Conservation (phyloP, 2,888 invertebrate species). For the Pocota personata region DNA sequence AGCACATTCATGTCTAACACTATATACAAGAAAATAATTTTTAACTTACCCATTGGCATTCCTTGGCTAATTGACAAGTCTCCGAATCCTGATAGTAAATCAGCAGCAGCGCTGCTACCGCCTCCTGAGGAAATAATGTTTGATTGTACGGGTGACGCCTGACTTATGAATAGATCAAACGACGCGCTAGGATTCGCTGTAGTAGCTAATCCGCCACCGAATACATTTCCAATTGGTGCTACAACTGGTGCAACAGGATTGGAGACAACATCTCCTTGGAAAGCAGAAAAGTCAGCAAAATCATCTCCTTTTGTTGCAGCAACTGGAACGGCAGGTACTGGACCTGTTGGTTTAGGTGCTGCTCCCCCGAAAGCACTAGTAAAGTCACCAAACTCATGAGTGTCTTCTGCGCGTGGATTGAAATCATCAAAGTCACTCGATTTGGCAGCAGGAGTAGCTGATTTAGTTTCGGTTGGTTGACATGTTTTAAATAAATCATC, state of each 20-base stretch:
- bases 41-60: constrained; percentile 82
- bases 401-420: constrained; percentile 83
- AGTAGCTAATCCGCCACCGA: constrained; percentile 30
- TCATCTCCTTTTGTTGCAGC: constrained; percentile 84
- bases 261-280: constrained; percentile 81
- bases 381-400: constrained; percentile 91
- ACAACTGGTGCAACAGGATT: constrained; percentile 56
- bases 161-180: constrained; percentile 77
- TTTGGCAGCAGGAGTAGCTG: constrained; percentile 84
- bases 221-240: constrained; percentile 50
- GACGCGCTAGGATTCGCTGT: constrained; percentile 42
- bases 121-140: constrained; percentile 28
- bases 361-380: constrained; percentile 86
- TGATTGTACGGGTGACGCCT: constrained; percentile 5
- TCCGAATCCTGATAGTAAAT: constrained; percentile 84
- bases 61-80: constrained; percentile 82
- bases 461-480: constrained; percentile 76
- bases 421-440: constrained; percentile 81
- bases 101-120: constrained; percentile 77
- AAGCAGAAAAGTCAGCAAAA: constrained; percentile 93
- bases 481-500: constrained; percentile 85
- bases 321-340: constrained; percentile 26
- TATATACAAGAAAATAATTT: too few relatives aligned
- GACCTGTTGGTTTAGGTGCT: constrained; percentile 43
- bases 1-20: too few relatives aligned